Evolutionary conservation across 2,888 invertebrate species (phyloP).

Genomic region (Dryadula phaetusa): DNA sequence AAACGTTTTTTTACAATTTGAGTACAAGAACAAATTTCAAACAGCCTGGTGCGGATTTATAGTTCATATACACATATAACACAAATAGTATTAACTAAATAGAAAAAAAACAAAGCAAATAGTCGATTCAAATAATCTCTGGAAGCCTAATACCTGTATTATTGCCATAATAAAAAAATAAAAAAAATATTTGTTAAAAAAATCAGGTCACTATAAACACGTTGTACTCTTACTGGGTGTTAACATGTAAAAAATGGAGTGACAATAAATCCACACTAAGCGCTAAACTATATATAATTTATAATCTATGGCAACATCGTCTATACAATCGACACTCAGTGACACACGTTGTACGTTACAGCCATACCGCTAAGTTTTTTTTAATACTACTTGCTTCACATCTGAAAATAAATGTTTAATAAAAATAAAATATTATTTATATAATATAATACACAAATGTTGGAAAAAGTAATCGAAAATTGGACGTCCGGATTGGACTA

Average conservation of each 20-base stretch:
- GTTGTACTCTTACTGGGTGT: not conserved
- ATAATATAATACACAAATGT: too few relatives aligned
- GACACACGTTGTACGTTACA: constrained; percentile 59
- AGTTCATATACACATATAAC: not conserved
- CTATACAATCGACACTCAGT: constrained; percentile 53
- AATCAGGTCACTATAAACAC: constrained; percentile 19
- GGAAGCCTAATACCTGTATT: constrained; percentile 8
- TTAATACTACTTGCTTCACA: constrained; percentile 26
- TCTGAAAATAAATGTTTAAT: constrained; percentile 12
- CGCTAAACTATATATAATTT: constrained; percentile 44
- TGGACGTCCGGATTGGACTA: too few relatives aligned
- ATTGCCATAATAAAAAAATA: not conserved
- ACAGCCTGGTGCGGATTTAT: constrained; percentile 38
- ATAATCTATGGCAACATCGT: constrained; percentile 72
- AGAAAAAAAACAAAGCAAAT: not conserved
- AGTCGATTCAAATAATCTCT: not conserved
- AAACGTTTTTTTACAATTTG: constrained; percentile 35
- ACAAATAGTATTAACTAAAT: not conserved
- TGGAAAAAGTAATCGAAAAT: too few relatives aligned
- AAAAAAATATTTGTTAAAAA: not conserved
- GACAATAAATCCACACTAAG: constrained; percentile 47
- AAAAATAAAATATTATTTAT: too few relatives aligned
- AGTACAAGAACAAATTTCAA: constrained; percentile 32
- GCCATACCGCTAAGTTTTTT: constrained; percentile 39
- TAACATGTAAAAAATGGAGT: not conserved